Conservation (phyloP, 35 echinoderm and acorn worm species). For the Amphiura filiformis region DNA sequence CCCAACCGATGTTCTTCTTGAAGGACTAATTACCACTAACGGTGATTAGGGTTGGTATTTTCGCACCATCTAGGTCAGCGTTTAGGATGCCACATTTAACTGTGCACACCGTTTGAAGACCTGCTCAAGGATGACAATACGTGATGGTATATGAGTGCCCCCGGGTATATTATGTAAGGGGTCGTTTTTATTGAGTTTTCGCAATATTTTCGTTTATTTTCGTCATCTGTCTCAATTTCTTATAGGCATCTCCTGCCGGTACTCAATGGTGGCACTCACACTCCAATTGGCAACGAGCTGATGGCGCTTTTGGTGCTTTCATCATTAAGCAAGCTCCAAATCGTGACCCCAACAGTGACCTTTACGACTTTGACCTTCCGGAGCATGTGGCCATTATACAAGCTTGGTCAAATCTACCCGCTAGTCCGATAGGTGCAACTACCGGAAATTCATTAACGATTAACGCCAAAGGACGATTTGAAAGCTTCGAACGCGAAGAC, state of each 20-base stretch:
- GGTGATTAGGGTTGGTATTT: too few relatives aligned
- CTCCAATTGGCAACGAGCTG: slow-evolving; percentile 58
- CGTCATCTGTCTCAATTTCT: not conserved
- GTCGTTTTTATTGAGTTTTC: not conserved
- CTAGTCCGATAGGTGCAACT: not conserved
- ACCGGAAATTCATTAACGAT: slow-evolving; percentile 15
- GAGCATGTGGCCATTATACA: slow-evolving; percentile 57
- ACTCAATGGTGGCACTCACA: too few relatives aligned
- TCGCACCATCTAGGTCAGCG: too few relatives aligned
- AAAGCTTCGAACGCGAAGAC: not conserved
- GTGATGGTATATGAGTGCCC: not conserved
- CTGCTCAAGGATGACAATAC: too few relatives aligned
- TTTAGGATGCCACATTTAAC: too few relatives aligned
- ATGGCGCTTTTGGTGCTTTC: slow-evolving; percentile 60
- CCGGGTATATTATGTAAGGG: not conserved
- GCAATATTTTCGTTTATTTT: not conserved
- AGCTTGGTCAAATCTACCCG: slow-evolving; percentile 45
- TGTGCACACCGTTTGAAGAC: not conserved
- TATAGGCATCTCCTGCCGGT: slow-evolving; percentile 10
- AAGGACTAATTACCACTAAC: too few relatives aligned
- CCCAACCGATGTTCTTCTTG: too few relatives aligned
- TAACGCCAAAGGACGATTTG: slow-evolving; percentile 31
- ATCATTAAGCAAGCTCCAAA: slow-evolving; percentile 34
- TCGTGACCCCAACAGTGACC: slow-evolving; percentile 27
- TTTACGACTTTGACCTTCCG: slow-evolving; percentile 29